phyloP scores from a whole-genome alignment of 1,140 invertebrate species.

The Drosophila kepulauana region DNA sequence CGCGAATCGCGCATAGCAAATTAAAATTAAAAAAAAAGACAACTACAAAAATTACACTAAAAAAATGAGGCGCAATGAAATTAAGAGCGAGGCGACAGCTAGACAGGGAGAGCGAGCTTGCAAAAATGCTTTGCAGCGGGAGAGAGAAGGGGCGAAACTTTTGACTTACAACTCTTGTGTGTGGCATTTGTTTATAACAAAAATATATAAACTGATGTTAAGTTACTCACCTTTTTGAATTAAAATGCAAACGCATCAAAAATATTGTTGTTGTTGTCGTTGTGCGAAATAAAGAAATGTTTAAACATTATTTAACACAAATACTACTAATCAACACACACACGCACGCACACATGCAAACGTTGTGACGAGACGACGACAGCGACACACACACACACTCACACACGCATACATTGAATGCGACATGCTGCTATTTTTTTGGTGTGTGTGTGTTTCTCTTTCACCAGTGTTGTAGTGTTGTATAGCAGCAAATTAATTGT shows the following conservation, averaged over 20 bases:
- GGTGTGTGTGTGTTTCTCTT: constrained; percentile 39
- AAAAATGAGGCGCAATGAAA: constrained; percentile 41
- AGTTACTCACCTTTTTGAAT: constrained; percentile 60
- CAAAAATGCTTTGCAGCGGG: background rate
- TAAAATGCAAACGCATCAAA: constrained; percentile 55
- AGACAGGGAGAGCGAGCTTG: constrained; percentile 14
- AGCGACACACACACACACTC: constrained; percentile 19
- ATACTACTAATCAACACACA: constrained; percentile 62
- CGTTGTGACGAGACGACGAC: constrained; percentile 50
- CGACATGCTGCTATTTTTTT: constrained; percentile 53
- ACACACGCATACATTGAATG: constrained; percentile 39
- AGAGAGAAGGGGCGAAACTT: constrained; percentile 28
- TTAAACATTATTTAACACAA: constrained; percentile 78
- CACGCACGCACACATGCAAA: constrained; percentile 38
- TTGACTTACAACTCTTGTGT: constrained; percentile 62
- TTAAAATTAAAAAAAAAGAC: constrained; percentile 75
- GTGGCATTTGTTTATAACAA: constrained; percentile 63
- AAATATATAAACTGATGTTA: constrained; percentile 26
- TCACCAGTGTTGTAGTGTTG: constrained; percentile 25
- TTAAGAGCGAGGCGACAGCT: constrained; percentile 21
- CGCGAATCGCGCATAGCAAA: constrained; percentile 79
- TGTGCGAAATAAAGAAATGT: constrained; percentile 68
- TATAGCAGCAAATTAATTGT: constrained; percentile 41
- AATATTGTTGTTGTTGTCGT: constrained; percentile 43
- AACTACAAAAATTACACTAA: constrained; percentile 48